Base-by-base conservation (phyloP, 2,888 invertebrate species). In the Heliconius ismenius region DNA sequence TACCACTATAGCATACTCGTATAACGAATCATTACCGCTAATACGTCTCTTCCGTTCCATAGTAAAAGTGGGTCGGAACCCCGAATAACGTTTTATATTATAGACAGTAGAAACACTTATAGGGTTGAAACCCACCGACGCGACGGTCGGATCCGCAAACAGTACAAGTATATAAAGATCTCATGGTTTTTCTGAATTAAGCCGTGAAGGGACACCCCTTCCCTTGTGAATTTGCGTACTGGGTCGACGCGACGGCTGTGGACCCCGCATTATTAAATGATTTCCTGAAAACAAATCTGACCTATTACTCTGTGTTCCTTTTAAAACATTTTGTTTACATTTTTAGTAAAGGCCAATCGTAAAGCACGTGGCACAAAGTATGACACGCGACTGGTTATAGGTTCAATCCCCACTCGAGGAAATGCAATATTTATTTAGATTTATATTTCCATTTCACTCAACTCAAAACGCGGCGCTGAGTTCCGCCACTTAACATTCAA, bases 91-190 rank as follows among this genome's bases (percentile, higher is more conserved):
- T 89, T 90, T 90, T 89, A 90, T 90, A 90, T 89, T 88, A 89
- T 86, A 86, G 87, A 84, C 85, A 85, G 86, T 86, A 85, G 86
- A 81, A 81, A 82, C 83, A 83, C 84, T 87, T 86, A 87, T 90
- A 88, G 90, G 90, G 90, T 90, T 91, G 86, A 89, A 91, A 90
- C 89, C 85, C 88, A 26, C 24, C 58, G 11, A 26, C 24, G 24
- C 62, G 26, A 85, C 89, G 89, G 89, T 86, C 86, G 89, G 87
- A 87, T 88, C 89, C 88, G 86, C 91, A 92, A 92, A 92, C 92
- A 91, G 90, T 91, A 90, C 87, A 90, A 91, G 90, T 91, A 90
- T 87, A 90, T 91, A 91, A 92, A 91, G 90, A 90, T 90, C 89
- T 90, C 88, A 88, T 88, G 88, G 88, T 90, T 91, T 91, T 91